phyloP scores from a whole-genome alignment of 2,797 vertebrate genomes.

The Rhabdophis nuchalis region DNA sequence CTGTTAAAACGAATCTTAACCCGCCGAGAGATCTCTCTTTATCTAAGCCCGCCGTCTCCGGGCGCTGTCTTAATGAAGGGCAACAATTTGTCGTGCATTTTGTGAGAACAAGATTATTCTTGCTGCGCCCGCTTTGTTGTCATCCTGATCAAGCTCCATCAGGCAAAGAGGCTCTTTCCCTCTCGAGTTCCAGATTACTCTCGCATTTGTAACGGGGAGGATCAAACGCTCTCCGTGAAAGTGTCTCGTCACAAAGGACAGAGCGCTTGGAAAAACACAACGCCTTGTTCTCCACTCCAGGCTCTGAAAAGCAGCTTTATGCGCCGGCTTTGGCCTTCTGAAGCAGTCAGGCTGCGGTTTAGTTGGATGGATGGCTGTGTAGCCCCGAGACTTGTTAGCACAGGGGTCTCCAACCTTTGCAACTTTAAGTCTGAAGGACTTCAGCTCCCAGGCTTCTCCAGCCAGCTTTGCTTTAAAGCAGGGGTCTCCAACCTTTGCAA shows the following conservation, averaged over 20 bases:
- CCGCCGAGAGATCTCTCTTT: neutral
- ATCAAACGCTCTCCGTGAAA: slow-evolving; percentile 17
- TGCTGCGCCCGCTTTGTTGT: neutral
- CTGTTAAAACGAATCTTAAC: neutral
- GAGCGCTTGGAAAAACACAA: neutral
- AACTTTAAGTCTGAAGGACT: no score
- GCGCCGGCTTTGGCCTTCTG: neutral
- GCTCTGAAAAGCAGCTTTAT: neutral
- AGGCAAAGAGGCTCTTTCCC: neutral
- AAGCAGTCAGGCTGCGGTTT: neutral
- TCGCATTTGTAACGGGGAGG: neutral
- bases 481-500: no score
- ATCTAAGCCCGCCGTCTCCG: neutral
- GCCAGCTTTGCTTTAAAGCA: no score
- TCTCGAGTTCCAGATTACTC: neutral
- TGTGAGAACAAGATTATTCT: neutral
- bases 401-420: no score
- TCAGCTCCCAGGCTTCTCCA: no score
- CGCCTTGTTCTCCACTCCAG: neutral
- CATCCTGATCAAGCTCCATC: neutral
- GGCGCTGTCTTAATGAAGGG: neutral
- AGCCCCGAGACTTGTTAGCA: neutral
- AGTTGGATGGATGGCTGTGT: neutral
- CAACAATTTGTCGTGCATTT: neutral
- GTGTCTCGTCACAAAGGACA: neutral